A percentile compares a stretch with the other conserved stretches of the same genome.
Evolutionary conservation across 2,888 invertebrate genomes (phyloP).

Genomic region (Plebejus anna): DNA sequence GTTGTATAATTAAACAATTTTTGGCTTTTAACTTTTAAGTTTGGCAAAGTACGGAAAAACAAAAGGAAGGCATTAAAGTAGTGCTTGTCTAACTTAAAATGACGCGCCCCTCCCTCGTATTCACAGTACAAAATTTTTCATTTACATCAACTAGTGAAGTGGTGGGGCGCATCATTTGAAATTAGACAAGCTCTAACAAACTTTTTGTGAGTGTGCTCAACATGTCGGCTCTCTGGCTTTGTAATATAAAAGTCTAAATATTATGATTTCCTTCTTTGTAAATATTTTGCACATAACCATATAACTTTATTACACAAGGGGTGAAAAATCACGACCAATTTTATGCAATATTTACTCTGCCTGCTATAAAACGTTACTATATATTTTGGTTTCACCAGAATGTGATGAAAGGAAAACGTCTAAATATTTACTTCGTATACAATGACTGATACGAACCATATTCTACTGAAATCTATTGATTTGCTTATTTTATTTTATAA

Average conservation of each 20-base stretch:
- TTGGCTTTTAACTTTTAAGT: no score
- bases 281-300: not conserved
- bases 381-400: not conserved
- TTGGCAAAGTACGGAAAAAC: no score
- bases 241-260: not conserved
- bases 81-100: no score
- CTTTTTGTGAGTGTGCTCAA: no score
- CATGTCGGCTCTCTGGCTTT: no score
- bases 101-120: no score
- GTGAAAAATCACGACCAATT: not conserved
- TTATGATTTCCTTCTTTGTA: not conserved
- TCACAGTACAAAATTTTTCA: no score
- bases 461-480: not conserved
- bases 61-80: no score
- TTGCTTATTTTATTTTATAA: not conserved
- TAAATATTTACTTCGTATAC: not conserved
- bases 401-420: constrained; percentile 8
- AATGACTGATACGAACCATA: constrained; percentile 8
- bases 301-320: not conserved
- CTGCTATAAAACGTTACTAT: not conserved
- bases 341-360: constrained; percentile 5
- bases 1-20: no score
- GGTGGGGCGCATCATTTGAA: no score
- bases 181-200: no score
- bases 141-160: no score